Evolutionary conservation across 2,888 invertebrate genomes (phyloP), one percentile per base, ranked within the genome.

Genomic region (Melanargia galathea): DNA sequence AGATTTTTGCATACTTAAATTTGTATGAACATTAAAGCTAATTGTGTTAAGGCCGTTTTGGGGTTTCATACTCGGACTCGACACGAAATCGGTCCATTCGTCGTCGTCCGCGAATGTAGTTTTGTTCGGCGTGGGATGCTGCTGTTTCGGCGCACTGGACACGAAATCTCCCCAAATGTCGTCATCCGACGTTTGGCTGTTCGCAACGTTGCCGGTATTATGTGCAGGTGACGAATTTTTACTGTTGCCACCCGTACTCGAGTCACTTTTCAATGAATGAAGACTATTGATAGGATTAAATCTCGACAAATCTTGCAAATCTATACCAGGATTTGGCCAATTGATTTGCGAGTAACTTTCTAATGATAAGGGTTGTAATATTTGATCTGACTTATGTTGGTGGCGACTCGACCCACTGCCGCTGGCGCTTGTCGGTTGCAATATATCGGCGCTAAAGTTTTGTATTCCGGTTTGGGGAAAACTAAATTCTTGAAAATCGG

Each of bases 161-260:
- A 93, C 92, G 75, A 93, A 94, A 68, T 94, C 94, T 1, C 93
- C 92, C 93, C 94, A 94, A 70, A 92, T 92, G 63, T 93, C 93
- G 18, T 93, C 93, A 54, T 93, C 93, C 3, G 77, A 43, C 18
- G 67, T 66, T 70, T 83, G 82, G 59, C 76, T 82, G 16, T 68
- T 76, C 5, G 57, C 65, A 16, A 72, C 51, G 38, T 61, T 77
- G 64, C 79, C 82, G 20, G 80, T 80, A 61, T 68, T 76, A 66
- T 88, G 86, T 51, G 77, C 80, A 2, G 90, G 90, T 5, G 90
- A 87, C 11, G 78, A 73, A 24, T 71, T 74, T 74, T 88, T 91
- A 71, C 86, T 88, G 11, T 80, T 73, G 40, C 79, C 79, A 65
- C 78, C 78, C 3, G 75, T 75, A 72, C 78, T 83, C 30, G 81